Percentiles rank a stretch among this genome's conserved stretches.
Conservation (phyloP, 1,140 invertebrate genomes). For the Frieseomelitta varia region DNA sequence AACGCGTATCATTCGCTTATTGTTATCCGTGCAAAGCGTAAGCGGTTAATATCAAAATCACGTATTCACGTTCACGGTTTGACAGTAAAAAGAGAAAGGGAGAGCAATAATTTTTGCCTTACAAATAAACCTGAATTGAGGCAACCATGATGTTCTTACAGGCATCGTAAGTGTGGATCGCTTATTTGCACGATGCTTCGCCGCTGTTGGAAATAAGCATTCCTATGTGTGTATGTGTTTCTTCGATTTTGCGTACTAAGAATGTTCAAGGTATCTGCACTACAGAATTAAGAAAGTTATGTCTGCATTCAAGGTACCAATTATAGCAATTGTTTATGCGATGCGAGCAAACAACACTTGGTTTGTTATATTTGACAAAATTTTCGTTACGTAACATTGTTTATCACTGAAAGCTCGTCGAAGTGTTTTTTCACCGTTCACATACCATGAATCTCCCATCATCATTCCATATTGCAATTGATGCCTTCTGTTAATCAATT, state of each 20-base stretch:
- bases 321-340: background rate
- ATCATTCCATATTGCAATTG: background rate
- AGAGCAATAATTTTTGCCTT: conserved; percentile 26
- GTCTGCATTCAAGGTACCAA: background rate
- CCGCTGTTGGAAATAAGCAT: conserved; percentile 32
- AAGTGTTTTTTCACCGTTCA: background rate
- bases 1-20: background rate
- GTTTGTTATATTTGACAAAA: background rate
- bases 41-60: conserved; percentile 15
- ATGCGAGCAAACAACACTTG: background rate
- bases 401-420: too few species aligned
- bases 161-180: conserved; percentile 4
- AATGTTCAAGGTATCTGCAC: background rate
- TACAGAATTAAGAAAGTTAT: too few species aligned
- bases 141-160: background rate
- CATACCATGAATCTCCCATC: background rate
- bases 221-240: background rate
- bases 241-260: background rate
- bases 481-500: background rate
- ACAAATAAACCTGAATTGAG: conserved; percentile 37
- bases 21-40: background rate
- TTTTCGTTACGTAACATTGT: too few species aligned
- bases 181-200: conserved; percentile 41
- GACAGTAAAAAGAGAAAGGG: background rate
- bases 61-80: too few species aligned